A percentile compares a stretch with the other conserved stretches of the same genome.
These are phyloP conservation scores for Lagopus leucura DNA, from an alignment of 2,113 vertebrate genomes.

Conservation along the genomic window DNA sequence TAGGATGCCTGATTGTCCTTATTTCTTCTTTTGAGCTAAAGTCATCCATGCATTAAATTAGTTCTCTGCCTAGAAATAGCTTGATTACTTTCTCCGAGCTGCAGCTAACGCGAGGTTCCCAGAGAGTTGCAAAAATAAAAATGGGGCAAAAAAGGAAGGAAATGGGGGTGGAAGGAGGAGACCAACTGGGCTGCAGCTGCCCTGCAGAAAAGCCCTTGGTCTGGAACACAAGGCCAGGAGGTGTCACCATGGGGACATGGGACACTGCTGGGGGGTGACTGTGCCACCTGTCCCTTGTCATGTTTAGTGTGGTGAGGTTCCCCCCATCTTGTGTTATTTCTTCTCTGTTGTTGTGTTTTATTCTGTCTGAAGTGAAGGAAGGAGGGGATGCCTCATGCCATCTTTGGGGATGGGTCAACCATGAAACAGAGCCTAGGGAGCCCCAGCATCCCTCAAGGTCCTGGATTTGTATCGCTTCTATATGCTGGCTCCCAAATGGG, in stretches of 20 bases:
- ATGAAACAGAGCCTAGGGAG: neutral
- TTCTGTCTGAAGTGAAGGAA: neutral
- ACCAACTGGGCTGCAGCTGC: neutral
- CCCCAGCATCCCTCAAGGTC: neutral
- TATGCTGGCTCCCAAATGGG: neutral
- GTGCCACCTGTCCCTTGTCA: neutral
- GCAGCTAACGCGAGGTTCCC: slow-evolving; percentile 47
- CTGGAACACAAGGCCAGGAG: fast-evolving
- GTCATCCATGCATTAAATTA: slow-evolving; percentile 89
- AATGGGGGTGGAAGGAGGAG: neutral
- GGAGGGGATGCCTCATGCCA: fast-evolving
- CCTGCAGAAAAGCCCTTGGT: fast-evolving
- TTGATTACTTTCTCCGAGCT: slow-evolving; percentile 77
- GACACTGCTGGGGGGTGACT: neutral
- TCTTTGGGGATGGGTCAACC: fast-evolving
- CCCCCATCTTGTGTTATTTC: too few relatives aligned
- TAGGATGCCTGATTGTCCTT: slow-evolving; percentile 79
- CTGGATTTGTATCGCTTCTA: neutral
- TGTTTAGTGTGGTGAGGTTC: neutral
- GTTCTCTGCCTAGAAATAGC: slow-evolving; percentile 82
- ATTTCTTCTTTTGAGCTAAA: slow-evolving; percentile 86
- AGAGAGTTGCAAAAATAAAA: slow-evolving; percentile 54
- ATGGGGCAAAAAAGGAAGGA: neutral
- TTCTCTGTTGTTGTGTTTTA: neutral
- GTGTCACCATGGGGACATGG: neutral